A percentile compares a stretch with the other conserved stretches of the same genome.
phyloP scores from a whole-genome alignment of 2,113 vertebrate species.

The Lagopus muta region DNA sequence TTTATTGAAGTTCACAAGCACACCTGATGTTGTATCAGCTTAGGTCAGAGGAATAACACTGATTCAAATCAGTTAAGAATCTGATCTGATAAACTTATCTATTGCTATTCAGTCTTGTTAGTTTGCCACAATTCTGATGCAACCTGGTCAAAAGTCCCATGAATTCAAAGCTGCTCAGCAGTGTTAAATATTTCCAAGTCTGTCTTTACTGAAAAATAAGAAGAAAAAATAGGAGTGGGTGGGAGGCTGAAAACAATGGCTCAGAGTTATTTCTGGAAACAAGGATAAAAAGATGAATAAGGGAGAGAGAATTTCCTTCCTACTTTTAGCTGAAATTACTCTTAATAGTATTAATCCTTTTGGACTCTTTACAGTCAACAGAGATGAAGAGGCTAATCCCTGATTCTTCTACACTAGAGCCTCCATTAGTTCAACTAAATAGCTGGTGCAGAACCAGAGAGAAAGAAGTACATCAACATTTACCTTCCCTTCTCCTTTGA shows the following conservation, averaged over 20 bases:
- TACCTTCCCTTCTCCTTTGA: constrained; percentile 63
- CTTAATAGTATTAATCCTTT: constrained; percentile 55
- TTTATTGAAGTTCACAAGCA: not conserved
- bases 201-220: constrained; percentile 8
- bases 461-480: constrained; percentile 42
- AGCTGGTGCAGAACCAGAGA: constrained; percentile 23
- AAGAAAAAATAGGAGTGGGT: not conserved
- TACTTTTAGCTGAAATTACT: constrained; percentile 31
- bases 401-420: constrained; percentile 25
- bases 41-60: not conserved
- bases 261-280: constrained; percentile 42
- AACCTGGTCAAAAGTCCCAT: not conserved
- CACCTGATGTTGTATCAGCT: not conserved
- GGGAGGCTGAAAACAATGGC: not conserved
- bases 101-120: not conserved
- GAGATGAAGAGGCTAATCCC: constrained; percentile 62
- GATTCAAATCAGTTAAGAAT: not conserved
- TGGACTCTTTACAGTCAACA: constrained; percentile 33
- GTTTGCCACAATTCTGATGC: not conserved
- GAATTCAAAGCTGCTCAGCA: not conserved
- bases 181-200: not conserved
- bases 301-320: constrained; percentile 12
- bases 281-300: constrained; percentile 29
- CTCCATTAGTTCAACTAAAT: constrained; percentile 66
- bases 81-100: not conserved